Evolutionary conservation across 2,113 vertebrate species (phyloP).

Genomic region (Geococcyx californianus): DNA sequence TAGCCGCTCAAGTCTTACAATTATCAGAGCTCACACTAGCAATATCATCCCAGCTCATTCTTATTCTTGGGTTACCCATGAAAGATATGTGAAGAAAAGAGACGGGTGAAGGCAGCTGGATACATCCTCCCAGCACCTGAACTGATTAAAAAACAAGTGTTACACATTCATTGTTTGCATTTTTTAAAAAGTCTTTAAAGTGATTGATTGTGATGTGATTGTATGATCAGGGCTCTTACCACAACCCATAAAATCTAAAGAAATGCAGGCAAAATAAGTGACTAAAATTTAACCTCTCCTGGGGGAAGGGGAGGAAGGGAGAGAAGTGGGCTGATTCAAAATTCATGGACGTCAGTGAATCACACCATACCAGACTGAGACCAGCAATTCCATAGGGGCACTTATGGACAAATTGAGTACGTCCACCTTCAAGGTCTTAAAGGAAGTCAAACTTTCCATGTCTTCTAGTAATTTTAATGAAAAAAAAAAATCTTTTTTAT

Average conservation of each 20-base stretch:
- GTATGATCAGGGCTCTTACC: constrained; percentile 60
- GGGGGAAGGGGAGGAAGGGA: constrained; percentile 11
- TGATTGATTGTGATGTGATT: constrained; percentile 72
- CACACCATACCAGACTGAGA: constrained; percentile 4
- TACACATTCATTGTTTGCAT: constrained; percentile 65
- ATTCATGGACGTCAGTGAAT: neutral
- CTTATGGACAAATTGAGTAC: neutral
- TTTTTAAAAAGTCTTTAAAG: constrained; percentile 32
- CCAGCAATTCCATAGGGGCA: neutral
- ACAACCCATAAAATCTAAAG: constrained; percentile 31
- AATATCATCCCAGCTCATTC: neutral
- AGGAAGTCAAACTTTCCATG: neutral
- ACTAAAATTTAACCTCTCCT: constrained; percentile 69
- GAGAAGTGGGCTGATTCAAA: constrained; percentile 15
- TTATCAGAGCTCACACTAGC: neutral
- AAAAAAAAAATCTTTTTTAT: neutral
- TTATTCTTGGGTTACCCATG: neutral
- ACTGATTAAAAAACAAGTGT: constrained; percentile 59
- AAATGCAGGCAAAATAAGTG: constrained; percentile 55
- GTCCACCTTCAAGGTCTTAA: neutral
- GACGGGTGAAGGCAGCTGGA: constrained; percentile 55
- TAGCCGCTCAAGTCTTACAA: neutral
- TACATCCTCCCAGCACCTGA: constrained; percentile 50
- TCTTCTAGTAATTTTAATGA: neutral
- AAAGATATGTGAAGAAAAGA: constrained; percentile 53